A percentile compares a stretch with the other conserved stretches of the same genome.
These are phyloP conservation scores for Climacteris rufus DNA, from an alignment of 2,113 vertebrate genomes.

Conservation along the genomic window DNA sequence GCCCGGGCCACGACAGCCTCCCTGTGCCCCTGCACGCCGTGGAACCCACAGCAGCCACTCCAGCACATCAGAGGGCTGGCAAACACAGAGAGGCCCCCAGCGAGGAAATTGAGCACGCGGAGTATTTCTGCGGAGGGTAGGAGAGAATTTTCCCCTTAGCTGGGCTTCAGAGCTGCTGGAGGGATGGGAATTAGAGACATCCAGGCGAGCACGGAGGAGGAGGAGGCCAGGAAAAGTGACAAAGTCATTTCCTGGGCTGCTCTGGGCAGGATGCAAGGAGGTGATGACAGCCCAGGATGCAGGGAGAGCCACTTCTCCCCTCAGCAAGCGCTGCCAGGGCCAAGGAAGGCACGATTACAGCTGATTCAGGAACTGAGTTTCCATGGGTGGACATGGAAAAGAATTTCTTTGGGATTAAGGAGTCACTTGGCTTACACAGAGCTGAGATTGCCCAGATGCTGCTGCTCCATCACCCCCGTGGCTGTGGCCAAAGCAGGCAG, in stretches of 20 bases:
- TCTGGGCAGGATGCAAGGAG: neutral
- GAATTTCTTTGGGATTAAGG: neutral
- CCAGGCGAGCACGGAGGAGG: neutral
- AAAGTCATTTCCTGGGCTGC: constrained; percentile 11
- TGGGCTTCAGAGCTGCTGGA: neutral
- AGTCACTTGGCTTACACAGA: neutral
- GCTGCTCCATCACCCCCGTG: neutral
- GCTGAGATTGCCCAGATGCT: neutral
- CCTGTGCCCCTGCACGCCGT: rapidly evolving
- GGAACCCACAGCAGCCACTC: neutral
- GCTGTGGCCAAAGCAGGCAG: neutral
- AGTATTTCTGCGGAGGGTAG: neutral
- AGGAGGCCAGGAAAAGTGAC: neutral
- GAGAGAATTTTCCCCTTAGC: neutral
- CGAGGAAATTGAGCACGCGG: rapidly evolving
- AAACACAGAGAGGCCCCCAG: neutral
- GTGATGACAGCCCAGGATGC: neutral
- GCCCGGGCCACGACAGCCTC: neutral
- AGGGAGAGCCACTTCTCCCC: neutral
- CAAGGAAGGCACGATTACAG: neutral
- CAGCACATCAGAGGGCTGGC: neutral
- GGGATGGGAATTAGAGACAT: neutral
- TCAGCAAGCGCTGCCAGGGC: neutral
- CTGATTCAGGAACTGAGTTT: neutral
- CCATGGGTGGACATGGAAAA: neutral